Evolutionary conservation across 2,888 invertebrate species (phyloP).

Genomic region (Megastigmus dorsalis): DNA sequence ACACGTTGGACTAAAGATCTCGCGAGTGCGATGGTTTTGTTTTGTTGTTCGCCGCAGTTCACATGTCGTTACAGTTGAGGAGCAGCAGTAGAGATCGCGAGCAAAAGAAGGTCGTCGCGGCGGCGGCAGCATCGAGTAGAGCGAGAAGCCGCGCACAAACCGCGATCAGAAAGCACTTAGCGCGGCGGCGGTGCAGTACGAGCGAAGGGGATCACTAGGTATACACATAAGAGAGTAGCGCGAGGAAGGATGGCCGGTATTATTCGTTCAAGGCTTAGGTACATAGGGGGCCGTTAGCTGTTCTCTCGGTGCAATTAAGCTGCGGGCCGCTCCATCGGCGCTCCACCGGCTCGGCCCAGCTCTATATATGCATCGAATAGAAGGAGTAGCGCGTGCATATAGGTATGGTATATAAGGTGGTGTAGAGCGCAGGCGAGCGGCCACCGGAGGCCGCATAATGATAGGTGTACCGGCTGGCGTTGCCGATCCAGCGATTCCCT

Average conservation of each 20-base stretch:
- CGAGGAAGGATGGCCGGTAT: conserved; percentile 7
- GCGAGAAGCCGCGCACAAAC: background rate
- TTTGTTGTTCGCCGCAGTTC: conserved; percentile 26
- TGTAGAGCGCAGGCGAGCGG: background rate
- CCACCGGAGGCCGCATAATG: conserved; percentile 1
- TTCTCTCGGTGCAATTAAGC: conserved; percentile 38
- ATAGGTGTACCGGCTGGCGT: conserved; percentile 20
- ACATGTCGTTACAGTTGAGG: conserved; percentile 32
- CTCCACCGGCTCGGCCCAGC: no score
- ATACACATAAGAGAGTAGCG: conserved; percentile 1
- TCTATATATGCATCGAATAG: no score
- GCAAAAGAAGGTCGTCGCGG: conserved; percentile 46
- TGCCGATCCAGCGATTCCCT: no score
- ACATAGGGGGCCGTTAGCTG: conserved; percentile 7
- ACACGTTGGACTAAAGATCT: conserved; percentile 21
- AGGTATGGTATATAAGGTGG: background rate
- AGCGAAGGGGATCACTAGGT: no score
- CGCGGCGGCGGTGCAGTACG: no score
- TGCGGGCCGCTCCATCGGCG: no score
- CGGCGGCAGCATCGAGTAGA: no score
- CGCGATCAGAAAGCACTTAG: conserved; percentile 46
- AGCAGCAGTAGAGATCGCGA: background rate
- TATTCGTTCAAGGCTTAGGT: conserved; percentile 37
- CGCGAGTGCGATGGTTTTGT: background rate
- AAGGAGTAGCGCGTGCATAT: background rate